Evolutionary conservation across 2,888 invertebrate species (phyloP).

Genomic region (Lasioglossum leucozonium): DNA sequence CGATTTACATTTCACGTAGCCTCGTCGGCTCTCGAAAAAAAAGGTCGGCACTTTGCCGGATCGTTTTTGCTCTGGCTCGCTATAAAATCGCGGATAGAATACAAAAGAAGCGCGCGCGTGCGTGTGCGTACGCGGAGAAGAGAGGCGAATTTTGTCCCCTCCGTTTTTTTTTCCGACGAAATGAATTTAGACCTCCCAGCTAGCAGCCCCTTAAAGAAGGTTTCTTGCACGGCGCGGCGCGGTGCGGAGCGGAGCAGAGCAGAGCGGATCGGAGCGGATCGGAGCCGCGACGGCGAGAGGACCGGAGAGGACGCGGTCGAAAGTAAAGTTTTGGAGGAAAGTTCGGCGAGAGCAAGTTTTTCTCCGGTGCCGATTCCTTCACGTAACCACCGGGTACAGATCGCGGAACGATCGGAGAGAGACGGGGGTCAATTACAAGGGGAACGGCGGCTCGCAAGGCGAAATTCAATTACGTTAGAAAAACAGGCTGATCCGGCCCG

Average conservation of each 20-base stretch:
- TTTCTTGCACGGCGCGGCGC: constrained; percentile 23
- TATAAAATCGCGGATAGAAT: neutral
- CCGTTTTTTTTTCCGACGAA: neutral
- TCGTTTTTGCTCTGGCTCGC: neutral
- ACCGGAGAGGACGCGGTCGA: constrained; percentile 9
- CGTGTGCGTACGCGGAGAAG: neutral
- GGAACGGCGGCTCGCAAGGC: constrained; percentile 72
- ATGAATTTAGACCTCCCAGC: constrained; percentile 46
- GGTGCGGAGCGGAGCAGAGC: neutral
- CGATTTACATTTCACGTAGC: neutral
- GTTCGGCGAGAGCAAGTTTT: constrained; percentile 56
- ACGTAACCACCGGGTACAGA: constrained; percentile 50
- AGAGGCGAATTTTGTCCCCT: constrained; percentile 2
- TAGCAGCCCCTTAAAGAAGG: constrained; percentile 15
- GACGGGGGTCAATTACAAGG: constrained; percentile 75
- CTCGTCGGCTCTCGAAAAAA: neutral
- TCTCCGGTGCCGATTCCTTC: constrained; percentile 44
- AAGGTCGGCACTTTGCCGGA: neutral
- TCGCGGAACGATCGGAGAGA: constrained; percentile 54
- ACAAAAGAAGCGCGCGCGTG: neutral
- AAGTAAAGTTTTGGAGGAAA: constrained; percentile 58
- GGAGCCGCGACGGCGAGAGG: neutral
- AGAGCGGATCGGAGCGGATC: neutral
- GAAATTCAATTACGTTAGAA: constrained; percentile 78
- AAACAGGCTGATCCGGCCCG: constrained; percentile 75